Evolutionary conservation across 2,888 invertebrate genomes (phyloP).

Genomic region (Erebia aethiops): DNA sequence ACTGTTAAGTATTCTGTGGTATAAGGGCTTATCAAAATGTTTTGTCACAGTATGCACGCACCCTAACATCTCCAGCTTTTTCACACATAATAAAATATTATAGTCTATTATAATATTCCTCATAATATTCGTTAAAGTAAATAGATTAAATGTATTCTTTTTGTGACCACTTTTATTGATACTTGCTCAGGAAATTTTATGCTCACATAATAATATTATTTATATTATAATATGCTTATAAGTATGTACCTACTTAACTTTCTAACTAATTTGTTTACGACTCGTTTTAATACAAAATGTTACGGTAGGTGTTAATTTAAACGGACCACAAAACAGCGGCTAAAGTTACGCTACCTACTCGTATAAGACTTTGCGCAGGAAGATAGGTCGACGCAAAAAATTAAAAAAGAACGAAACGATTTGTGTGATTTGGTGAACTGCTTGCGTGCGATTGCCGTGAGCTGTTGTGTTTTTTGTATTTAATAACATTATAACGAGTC

Average conservation of each 20-base stretch:
- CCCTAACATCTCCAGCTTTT: slow-evolving; percentile 3
- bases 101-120: background rate
- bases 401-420: no score
- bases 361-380: no score
- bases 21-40: background rate
- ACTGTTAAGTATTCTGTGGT: background rate
- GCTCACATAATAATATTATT: background rate
- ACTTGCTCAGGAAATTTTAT: slow-evolving; percentile 7
- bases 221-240: background rate
- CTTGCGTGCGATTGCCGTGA: no score
- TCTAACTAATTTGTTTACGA: background rate
- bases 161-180: slow-evolving; percentile 14
- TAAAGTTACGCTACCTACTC: no score
- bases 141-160: slow-evolving; percentile 8
- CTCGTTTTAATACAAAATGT: background rate
- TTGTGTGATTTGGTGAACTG: no score
- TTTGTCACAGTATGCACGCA: background rate
- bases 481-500: no score
- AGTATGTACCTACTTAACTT: background rate
- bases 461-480: no score
- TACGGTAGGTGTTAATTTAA: no score
- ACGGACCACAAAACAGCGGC: no score
- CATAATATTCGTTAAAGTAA: slow-evolving; percentile 13
- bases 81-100: slow-evolving; percentile 15
- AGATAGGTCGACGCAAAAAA: no score